Evolutionary conservation across 1,140 invertebrate genomes (phyloP), one percentile per base, ranked within the genome.

Genomic region (Belonocnema kinseyi): DNA sequence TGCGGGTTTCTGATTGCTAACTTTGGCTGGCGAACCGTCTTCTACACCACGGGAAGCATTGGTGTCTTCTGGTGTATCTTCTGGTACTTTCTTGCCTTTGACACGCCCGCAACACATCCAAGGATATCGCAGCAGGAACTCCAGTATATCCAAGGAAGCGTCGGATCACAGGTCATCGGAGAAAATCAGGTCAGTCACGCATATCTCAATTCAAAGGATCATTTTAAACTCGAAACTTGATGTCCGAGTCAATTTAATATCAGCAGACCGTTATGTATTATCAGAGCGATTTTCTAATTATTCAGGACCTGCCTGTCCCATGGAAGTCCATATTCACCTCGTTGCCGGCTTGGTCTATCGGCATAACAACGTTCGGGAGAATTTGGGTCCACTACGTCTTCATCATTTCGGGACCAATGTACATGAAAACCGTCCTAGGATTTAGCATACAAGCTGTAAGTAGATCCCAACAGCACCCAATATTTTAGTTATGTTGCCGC

Each of bases 301-400:
- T n/a, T 40, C 26, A 92, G 92, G 86, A 85, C 74, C 82, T 92
- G 83, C 83, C 87, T 52, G 94, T 95, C 14, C 97, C 97, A 13
- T 97, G 96, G 96, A 91, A 90, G 61, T 88, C 92, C 7, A 96
- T 98, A 66, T 90, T 97, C 13, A 95, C 90, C 10, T 97, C 96
- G 0, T 85, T 93, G 76, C 95, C 97, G 12, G 95, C 96, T 6
- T 97, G 96, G 96, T 94, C 96, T 0, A 96, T 98, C 82, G 94
- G 93, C 10, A 93, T 95, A 51, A 95, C 95, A 0, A 95, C 94
- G 0, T 95, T 95, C 82, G 94, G 94, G 19, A 90, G 94, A 75
- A 95, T 95, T 86, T 95, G 94, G 94, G 93, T 95, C 1, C 94
- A 95, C 86, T 95, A 95, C 83, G 92, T 94, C 21, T 95, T 95